These are phyloP conservation scores for Diploptera punctata DNA, from an alignment of 2,888 invertebrate species.

Conservation along the genomic window DNA sequence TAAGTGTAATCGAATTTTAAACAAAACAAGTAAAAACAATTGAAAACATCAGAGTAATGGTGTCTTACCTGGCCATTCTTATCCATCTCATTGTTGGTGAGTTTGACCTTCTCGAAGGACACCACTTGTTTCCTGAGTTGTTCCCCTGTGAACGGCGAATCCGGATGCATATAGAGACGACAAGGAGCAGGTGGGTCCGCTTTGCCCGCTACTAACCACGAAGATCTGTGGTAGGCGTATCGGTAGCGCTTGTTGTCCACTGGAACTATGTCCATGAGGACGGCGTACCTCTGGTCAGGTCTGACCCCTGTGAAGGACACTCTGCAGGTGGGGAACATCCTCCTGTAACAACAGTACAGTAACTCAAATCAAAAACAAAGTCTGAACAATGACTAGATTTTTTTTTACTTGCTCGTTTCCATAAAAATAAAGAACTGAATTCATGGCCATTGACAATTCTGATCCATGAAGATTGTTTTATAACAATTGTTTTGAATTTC, in stretches of 20 bases:
- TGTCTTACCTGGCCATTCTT: constrained; percentile 93
- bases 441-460: too few species aligned
- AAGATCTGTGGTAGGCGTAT: constrained; percentile 98
- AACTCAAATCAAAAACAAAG: too few species aligned
- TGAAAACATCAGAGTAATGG: too few species aligned
- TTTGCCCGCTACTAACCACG: constrained; percentile 98
- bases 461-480: too few species aligned
- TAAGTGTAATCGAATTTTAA: too few species aligned
- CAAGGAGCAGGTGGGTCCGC: constrained; percentile 96
- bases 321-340: constrained; percentile 98
- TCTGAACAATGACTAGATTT: too few species aligned
- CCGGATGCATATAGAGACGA: constrained; percentile 94
- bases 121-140: constrained; percentile 96
- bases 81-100: constrained; percentile 98
- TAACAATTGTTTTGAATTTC: too few species aligned
- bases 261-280: constrained; percentile 95
- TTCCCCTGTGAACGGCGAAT: constrained; percentile 94
- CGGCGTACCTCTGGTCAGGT: constrained; percentile 86
- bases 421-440: too few species aligned
- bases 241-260: constrained; percentile 96
- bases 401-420: too few species aligned
- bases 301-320: constrained; percentile 89
- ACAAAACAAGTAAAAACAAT: too few species aligned
- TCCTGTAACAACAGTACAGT: constrained; percentile 67
- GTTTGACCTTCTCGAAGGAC: constrained; percentile 97